Evolutionary conservation across 2,888 invertebrate genomes (phyloP).

Genomic region (Leucophora obtusa): DNA sequence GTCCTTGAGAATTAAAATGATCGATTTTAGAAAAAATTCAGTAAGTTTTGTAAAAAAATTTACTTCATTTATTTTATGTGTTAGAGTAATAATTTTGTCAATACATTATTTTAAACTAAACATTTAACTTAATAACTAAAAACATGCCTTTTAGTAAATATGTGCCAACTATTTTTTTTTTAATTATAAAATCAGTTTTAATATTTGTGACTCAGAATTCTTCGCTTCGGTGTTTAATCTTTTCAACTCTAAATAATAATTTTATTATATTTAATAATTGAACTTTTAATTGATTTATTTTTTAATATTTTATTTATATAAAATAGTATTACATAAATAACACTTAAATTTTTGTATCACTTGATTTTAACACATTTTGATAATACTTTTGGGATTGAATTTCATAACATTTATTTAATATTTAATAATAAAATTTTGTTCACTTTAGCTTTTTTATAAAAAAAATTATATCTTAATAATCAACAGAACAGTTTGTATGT

Average conservation of each 20-base stretch:
- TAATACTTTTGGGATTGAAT: constrained; percentile 26
- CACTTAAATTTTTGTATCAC: constrained; percentile 42
- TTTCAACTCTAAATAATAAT: constrained; percentile 11
- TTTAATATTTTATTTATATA: neutral
- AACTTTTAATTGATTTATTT: neutral
- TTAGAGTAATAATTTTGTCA: neutral
- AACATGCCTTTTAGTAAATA: neutral
- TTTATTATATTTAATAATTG: constrained; percentile 21
- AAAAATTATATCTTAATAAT: constrained; percentile 21
- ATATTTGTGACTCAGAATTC: neutral
- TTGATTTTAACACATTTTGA: constrained; percentile 9
- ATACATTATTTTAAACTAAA: neutral
- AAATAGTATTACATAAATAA: constrained; percentile 47
- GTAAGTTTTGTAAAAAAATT: neutral
- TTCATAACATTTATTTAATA: constrained; percentile 29
- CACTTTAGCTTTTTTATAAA: constrained; percentile 6
- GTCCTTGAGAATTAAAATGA: constrained; percentile 19
- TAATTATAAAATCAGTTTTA: neutral
- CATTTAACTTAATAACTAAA: neutral
- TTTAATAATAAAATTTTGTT: constrained; percentile 18
- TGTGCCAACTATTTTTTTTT: neutral
- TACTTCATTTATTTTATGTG: neutral
- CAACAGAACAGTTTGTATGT: neutral
- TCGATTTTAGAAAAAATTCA: neutral
- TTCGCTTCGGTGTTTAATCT: constrained; percentile 16